These are phyloP conservation scores for Poecilia latipinna DNA, from an alignment of 2,113 vertebrate genomes.

Conservation along the genomic window DNA sequence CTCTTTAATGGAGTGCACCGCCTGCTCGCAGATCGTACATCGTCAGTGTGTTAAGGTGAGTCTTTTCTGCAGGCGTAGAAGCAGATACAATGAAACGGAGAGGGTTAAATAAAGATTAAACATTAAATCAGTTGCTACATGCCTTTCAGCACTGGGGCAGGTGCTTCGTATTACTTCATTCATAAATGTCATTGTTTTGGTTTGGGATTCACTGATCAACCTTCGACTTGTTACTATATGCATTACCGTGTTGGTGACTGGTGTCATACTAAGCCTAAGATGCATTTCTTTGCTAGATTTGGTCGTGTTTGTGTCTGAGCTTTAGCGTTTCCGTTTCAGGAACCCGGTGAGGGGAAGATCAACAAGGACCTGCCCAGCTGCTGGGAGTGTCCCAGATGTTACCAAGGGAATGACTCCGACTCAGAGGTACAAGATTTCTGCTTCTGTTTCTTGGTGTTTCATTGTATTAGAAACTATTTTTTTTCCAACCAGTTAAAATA, in stretches of 20 bases:
- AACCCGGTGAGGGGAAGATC: constrained; percentile 91
- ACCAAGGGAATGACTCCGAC: constrained; percentile 82
- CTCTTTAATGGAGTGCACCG: constrained; percentile 98
- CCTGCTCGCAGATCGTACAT: constrained; percentile 93
- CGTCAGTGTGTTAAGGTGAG: constrained; percentile 92
- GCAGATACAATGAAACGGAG: no score
- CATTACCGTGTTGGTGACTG: no score
- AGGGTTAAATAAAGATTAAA: no score
- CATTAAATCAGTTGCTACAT: no score
- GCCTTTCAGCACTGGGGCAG: no score
- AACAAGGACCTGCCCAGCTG: constrained; percentile 95
- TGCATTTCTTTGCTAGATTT: neutral
- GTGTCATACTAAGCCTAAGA: no score
- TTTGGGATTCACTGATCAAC: no score
- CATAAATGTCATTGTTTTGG: no score
- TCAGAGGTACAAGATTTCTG: constrained; percentile 73
- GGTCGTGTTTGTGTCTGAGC: neutral
- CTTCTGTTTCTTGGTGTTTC: neutral
- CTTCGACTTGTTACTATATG: no score
- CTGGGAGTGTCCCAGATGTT: constrained; percentile 98
- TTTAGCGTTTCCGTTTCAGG: constrained; percentile 73
- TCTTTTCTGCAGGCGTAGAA: no score
- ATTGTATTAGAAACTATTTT: neutral
- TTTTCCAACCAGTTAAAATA: neutral
- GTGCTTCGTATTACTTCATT: no score